Evolutionary conservation across 2,113 vertebrate species (phyloP).

Genomic region (Psilopsiagon aymara): DNA sequence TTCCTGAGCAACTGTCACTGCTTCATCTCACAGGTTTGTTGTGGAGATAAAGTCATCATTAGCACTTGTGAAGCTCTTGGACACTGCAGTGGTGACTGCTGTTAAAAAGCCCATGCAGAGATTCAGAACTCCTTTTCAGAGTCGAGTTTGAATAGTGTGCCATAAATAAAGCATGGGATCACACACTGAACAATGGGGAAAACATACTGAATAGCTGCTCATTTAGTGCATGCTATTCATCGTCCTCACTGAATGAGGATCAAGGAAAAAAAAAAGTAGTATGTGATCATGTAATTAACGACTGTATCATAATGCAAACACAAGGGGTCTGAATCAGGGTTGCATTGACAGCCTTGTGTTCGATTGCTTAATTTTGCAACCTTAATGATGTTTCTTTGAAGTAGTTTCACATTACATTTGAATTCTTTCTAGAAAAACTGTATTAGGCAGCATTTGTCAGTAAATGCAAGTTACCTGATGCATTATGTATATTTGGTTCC

Average conservation of each 20-base stretch:
- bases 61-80: neutral
- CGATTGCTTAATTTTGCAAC: constrained; percentile 26
- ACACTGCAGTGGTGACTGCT: neutral
- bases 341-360: neutral
- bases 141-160: neutral
- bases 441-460: neutral
- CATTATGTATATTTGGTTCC: neutral
- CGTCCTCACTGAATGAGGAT: neutral
- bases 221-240: neutral
- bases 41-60: constrained; percentile 4
- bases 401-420: neutral
- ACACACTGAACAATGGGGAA: constrained; percentile 32
- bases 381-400: constrained; percentile 16
- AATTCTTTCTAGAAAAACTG: neutral
- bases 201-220: constrained; percentile 25
- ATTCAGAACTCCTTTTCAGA: constrained; percentile 16
- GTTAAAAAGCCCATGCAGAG: neutral
- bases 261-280: neutral
- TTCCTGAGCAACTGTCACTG: neutral
- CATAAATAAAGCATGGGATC: constrained; percentile 44
- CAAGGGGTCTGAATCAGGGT: neutral
- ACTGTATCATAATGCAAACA: neutral
- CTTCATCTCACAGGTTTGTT: neutral
- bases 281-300: constrained; percentile 39
- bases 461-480: neutral